Conservation (phyloP, 2,888 invertebrate genomes). For the Acleris laterana region DNA sequence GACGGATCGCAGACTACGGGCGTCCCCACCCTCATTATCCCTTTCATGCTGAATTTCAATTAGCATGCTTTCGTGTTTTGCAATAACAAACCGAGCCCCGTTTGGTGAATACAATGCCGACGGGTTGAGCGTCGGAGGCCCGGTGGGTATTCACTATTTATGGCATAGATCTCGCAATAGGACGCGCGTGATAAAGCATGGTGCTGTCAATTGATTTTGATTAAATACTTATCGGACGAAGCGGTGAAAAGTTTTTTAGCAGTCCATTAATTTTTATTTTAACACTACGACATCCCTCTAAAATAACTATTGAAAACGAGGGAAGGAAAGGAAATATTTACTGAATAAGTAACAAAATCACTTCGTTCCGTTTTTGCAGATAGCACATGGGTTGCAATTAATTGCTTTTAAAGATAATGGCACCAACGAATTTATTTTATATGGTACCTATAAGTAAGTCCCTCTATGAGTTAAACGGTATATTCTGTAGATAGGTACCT, state of each 20-base stretch:
- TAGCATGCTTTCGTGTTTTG: constrained; percentile 79
- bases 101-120: constrained; percentile 56
- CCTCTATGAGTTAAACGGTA: too few species aligned
- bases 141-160: constrained; percentile 33
- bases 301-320: too few species aligned
- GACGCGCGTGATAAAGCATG: constrained; percentile 32
- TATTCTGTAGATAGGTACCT: too few species aligned
- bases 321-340: too few species aligned
- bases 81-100: constrained; percentile 70
- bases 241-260: not conserved
- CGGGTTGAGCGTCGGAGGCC: constrained; percentile 37
- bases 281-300: too few species aligned
- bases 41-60: constrained; percentile 84
- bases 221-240: constrained; percentile 32
- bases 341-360: too few species aligned
- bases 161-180: constrained; percentile 26
- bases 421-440: too few species aligned
- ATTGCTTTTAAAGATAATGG: too few species aligned
- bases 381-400: too few species aligned
- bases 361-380: too few species aligned
- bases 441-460: too few species aligned
- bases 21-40: constrained; percentile 77
- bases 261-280: not conserved
- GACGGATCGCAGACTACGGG: constrained; percentile 59
- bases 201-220: constrained; percentile 46